These are phyloP conservation scores for Chelon labrosus DNA, from an alignment of 2,797 vertebrate genomes.

Conservation along the genomic window DNA sequence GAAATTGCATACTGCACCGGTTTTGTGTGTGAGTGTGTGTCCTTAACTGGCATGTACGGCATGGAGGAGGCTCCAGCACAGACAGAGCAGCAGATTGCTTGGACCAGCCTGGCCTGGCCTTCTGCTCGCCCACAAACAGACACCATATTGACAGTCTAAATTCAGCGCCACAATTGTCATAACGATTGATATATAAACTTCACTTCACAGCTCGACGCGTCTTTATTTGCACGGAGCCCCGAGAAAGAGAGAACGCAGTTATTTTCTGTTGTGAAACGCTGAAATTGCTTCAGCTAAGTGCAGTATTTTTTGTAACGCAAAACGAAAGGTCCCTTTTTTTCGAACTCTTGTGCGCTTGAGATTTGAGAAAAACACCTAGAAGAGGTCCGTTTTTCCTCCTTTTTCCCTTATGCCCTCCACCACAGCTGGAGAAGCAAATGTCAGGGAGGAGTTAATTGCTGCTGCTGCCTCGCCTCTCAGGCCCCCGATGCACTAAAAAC, in stretches of 20 bases:
- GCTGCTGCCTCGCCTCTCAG: slow-evolving; percentile 48
- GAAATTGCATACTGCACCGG: not conserved
- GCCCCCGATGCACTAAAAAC: slow-evolving; percentile 55
- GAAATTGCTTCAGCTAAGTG: slow-evolving; percentile 26
- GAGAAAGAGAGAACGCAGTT: not conserved
- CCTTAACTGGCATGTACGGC: slow-evolving; percentile 46
- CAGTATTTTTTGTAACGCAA: slow-evolving; percentile 25
- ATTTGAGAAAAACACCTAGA: slow-evolving; percentile 13
- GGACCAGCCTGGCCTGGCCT: slow-evolving; percentile 44
- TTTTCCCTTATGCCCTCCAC: slow-evolving; percentile 55
- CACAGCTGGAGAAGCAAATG: slow-evolving; percentile 70
- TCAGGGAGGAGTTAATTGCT: slow-evolving; percentile 76
- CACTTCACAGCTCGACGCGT: slow-evolving; percentile 20
- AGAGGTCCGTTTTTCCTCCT: slow-evolving; percentile 27
- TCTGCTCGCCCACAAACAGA: slow-evolving; percentile 45
- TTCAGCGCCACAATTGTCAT: slow-evolving; percentile 37
- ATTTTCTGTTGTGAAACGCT: slow-evolving; percentile 33
- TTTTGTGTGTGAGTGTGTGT: slow-evolving; percentile 20
- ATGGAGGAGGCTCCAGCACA: slow-evolving; percentile 31
- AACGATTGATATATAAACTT: slow-evolving; percentile 43
- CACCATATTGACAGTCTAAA: slow-evolving; percentile 60
- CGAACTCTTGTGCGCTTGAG: not conserved
- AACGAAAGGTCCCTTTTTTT: slow-evolving; percentile 44
- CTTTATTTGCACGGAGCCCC: slow-evolving; percentile 19
- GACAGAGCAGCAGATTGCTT: slow-evolving; percentile 59